phyloP scores from a whole-genome alignment of 2,797 vertebrate species.

The Bucorvus abyssinicus region DNA sequence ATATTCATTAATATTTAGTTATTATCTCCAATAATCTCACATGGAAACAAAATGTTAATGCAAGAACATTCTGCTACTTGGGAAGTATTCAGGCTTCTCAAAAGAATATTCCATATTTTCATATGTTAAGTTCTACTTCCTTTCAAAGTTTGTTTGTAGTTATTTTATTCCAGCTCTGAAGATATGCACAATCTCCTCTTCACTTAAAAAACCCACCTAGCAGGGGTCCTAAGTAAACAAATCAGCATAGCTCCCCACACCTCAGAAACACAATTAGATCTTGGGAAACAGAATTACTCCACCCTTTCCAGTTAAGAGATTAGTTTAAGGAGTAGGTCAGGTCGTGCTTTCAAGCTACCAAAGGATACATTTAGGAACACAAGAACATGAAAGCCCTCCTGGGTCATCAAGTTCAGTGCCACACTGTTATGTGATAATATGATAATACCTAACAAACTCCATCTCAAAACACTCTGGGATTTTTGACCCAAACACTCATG shows the following conservation, averaged over 20 bases:
- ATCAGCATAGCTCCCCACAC: not conserved
- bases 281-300: not conserved
- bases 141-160: not conserved
- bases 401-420: not conserved
- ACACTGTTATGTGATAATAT: rapidly evolving
- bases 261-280: not conserved
- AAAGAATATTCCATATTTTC: not conserved
- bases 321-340: not conserved
- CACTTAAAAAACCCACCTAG: not conserved
- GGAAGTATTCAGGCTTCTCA: not conserved
- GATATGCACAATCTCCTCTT: not conserved
- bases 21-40: not conserved
- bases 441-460: not conserved
- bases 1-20: not conserved
- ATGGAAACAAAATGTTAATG: no score
- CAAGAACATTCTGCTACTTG: not conserved
- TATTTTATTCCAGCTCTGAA: not conserved
- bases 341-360: not conserved
- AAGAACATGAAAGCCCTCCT: not conserved
- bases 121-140: not conserved
- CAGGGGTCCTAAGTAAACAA: not conserved
- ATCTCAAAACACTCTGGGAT: not conserved
- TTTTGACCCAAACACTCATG: not conserved
- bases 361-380: not conserved
- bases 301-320: not conserved